Evolutionary conservation across 2,797 vertebrate genomes (phyloP).

Genomic region (Catostomus latipinnis): DNA sequence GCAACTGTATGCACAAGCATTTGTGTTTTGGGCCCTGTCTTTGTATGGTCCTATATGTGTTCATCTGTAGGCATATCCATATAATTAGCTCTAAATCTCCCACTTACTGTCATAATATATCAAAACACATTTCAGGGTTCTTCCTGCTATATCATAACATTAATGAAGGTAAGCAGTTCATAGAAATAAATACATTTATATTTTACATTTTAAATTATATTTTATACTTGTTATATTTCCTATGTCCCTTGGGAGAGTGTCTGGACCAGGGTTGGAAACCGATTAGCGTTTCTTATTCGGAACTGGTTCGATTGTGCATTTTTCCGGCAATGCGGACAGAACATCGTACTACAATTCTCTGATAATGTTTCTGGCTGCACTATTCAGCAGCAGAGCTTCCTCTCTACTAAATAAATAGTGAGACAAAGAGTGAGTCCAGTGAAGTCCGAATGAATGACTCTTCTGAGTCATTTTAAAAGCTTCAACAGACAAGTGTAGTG

Average conservation of each 20-base stretch:
- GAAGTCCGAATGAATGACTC: too few species aligned
- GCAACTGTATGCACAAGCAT: constrained; percentile 3
- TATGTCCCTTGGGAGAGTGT: neutral
- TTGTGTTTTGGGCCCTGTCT: constrained; percentile 18
- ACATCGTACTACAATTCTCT: too few species aligned
- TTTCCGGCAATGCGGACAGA: too few species aligned
- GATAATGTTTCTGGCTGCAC: too few species aligned
- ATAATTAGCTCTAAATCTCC: constrained; percentile 57
- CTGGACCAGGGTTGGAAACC: neutral
- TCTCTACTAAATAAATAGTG: too few species aligned
- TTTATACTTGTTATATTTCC: neutral
- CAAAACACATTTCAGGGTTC: constrained; percentile 37
- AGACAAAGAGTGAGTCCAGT: too few species aligned
- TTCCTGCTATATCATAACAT: constrained; percentile 27
- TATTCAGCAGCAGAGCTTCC: too few species aligned
- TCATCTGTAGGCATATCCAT: constrained; percentile 45
- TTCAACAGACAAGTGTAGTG: too few species aligned
- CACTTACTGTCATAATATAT: constrained; percentile 51
- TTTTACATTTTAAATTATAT: neutral
- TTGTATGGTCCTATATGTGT: constrained; percentile 26
- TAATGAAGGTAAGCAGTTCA: constrained; percentile 39
- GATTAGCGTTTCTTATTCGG: too few species aligned
- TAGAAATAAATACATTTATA: constrained; percentile 6
- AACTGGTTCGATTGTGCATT: too few species aligned
- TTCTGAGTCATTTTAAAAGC: too few species aligned